Base-by-base conservation (phyloP, 1,140 invertebrate species). In the Periplaneta americana region DNA sequence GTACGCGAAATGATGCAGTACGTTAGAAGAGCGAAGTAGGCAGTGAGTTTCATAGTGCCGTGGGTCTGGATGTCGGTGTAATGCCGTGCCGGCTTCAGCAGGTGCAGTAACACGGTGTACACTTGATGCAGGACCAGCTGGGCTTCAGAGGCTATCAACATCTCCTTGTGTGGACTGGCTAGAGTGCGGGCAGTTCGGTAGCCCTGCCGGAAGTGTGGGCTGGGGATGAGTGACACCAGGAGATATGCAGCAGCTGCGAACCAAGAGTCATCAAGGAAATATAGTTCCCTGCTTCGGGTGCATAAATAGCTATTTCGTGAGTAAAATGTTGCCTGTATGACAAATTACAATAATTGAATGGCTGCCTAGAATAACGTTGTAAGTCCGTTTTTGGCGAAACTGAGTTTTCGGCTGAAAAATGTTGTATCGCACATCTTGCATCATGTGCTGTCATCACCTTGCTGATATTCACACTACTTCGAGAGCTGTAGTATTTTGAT, bases 21-120 rank as follows among this genome's bases (percentile, higher is more conserved):
- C 57, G 95, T 95, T 89, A 98, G 92, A 28, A 98, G 91, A 77
- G 95, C 94, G 88, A 98, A 98, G 88, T 97, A 98, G 75, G 96
- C 95, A 34, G 96, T 96, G 78, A 98, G 90, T 89, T 98, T 98
- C 87, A 95, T 95, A 10, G 96, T 96, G 75, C 96, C 96, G 87
- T 98, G 96, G 15, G 93, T 92, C 79, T 91, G 93, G 84, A 95
- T 95, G 87, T 97, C 95, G 1, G 94, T 95, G 87, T 97, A 98
- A 84, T 95, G 93, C 84, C 94, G 92, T 0, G 96, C 96, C 13
- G 93, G 91, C 82, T 96, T 94, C 28, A 98, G 86, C 79, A 98
- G 88, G 75, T 94, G 90, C 35, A 96, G 85, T 18, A 97, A 88
- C 84, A 96, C 92, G 18, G 93, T 95, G 85, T 96, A 96, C 74